Base-by-base conservation (phyloP, 1,140 invertebrate species). In the Drosophila eugracilis region DNA sequence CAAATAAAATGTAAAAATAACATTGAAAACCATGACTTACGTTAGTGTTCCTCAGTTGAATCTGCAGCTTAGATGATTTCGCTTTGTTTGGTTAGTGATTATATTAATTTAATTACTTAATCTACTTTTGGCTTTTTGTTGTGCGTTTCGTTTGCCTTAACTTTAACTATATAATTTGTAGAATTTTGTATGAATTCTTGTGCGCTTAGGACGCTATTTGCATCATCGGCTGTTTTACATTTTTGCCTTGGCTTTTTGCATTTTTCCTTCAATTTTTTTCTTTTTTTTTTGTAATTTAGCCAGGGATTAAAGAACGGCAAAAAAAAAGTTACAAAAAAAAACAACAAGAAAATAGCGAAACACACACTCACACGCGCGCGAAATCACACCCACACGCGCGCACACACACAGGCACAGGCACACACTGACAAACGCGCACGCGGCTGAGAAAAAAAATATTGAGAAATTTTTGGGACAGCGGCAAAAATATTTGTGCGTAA, bases 141-240 rank as follows among this genome's bases (percentile, higher is more conserved):
- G 79, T 84, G 79, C 79, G 79, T 78, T 75, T 83, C 55, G 52
- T 57, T 84, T 71, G 45, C 50, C 65, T 44, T 52, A 52, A 49
- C 17, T 21, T 53, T 72, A 63, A 44, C 34, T 28, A 30, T 32
- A 57, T 24, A 52, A 21, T 71, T 58, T 48, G 32, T 54, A 32
- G 24, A 34, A 52, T 17, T 71, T 54, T 48, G 28, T 54, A 28
- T 34, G 19, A 15, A 39, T 41, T 49, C 15, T 58, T 75, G 50
- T 75, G 72, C 72, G 62, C 32, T 77, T 55, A 24, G 45, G 22
- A 39, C 19, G 30, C 52, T 39, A 26, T 62, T 39, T 14, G 26
- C 30, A 28, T 50, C 21, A 24, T 47, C 15, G 15, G 39, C 39
- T 24, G n/a, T 42, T 62, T 73, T 73, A 47, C 48, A 65, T 58